Conservation (phyloP, 1,140 invertebrate genomes). For the Mycetomoellerius zeteki region DNA sequence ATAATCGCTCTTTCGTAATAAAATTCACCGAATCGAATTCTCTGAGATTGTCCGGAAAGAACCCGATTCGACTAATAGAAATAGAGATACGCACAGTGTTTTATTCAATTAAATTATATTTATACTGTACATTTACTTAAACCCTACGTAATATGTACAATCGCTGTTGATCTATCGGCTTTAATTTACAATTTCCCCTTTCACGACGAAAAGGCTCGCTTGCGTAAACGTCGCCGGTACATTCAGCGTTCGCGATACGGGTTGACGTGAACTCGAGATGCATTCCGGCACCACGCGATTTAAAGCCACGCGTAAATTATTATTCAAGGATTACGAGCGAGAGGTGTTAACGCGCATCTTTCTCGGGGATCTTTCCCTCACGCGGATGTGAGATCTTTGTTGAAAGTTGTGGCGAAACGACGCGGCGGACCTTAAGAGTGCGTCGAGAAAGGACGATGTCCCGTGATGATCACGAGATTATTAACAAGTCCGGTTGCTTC, state of each 20-base stretch:
- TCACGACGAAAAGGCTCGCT: neutral
- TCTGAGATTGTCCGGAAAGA: neutral
- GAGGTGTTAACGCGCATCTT: neutral
- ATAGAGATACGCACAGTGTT: neutral
- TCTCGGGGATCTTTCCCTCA: neutral
- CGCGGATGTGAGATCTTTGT: conserved; percentile 22
- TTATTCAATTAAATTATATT: conserved; percentile 25
- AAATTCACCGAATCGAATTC: neutral
- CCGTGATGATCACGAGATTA: neutral
- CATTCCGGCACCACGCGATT: neutral
- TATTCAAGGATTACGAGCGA: conserved; percentile 17
- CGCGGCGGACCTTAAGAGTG: neutral
- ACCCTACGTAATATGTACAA: conserved; percentile 27
- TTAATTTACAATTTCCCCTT: conserved; percentile 26
- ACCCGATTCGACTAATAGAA: neutral
- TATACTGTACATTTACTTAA: conserved; percentile 10
- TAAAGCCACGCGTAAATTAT: neutral
- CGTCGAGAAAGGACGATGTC: neutral
- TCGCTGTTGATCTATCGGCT: neutral
- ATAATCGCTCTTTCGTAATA: neutral
- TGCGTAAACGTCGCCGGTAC: neutral
- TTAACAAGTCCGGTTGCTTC: neutral
- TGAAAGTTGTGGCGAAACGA: neutral
- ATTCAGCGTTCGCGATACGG: neutral
- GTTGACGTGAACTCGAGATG: conserved; percentile 1